Base-by-base conservation (phyloP, 1,140 invertebrate genomes). In the Platyscapa corneri region DNA sequence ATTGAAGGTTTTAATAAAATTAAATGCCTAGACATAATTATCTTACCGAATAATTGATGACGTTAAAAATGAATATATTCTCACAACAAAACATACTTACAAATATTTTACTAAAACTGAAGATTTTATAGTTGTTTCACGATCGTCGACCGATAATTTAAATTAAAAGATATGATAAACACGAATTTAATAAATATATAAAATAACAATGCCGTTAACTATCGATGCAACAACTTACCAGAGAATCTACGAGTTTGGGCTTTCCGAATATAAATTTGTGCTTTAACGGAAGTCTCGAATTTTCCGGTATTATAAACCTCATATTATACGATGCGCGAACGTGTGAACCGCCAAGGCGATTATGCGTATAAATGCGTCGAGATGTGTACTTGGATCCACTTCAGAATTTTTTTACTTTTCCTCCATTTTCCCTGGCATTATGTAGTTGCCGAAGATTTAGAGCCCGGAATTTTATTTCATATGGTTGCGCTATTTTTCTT, bases 351-450 rank as follows among this genome's bases (percentile, higher is more conserved):
- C 78, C 39, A 80, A 81, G 79, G 6, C 37, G 79, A 81, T 81
- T 81, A 70, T 81, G 70, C 79, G 64, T 67, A 70, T 67, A 70
- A n/a, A 79, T 65, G 56, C 56, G 77, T 23, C 30, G 53, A 20
- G 34, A 81, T 70, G 60, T 81, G 39, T 3, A 67, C 42, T 81
- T 81, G 79, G 79, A 64, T 3, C 12, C 10, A 18, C 30, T 81
- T 64, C 79, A 81, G 30, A 27, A 81, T 81, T 70, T 67, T 46
- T 2, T 20, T 49, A 1, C 16, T 18, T 65, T 79, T 79, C n/a
- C 5, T 16, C 53, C 23, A 3, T 39, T 30, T 39, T 79, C 65
- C 34, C 56, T 37, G 53, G n/a, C 18, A 77, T 34, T n/a, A 20
- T 32, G 7, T 30, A 34, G 30, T 77, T 77, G 46, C 16, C 0